Percentiles rank a stretch among this genome's conserved stretches.
These are phyloP conservation scores for Hirundo rustica DNA, from an alignment of 2,797 vertebrate species.

Conservation along the genomic window DNA sequence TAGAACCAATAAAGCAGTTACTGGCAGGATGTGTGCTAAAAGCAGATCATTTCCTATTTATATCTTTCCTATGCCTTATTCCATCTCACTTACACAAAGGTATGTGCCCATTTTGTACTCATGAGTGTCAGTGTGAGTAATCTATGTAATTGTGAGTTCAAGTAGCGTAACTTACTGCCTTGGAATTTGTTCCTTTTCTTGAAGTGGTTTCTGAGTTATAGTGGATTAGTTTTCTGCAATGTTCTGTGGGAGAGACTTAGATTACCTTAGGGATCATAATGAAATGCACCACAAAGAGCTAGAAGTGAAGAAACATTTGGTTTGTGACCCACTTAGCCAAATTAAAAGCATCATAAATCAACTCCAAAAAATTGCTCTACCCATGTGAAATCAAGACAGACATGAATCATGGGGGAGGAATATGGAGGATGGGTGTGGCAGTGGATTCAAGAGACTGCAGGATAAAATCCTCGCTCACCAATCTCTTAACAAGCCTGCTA, in stretches of 20 bases:
- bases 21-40: not conserved
- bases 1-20: not conserved
- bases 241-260: not conserved
- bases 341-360: not conserved
- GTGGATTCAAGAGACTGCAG: not conserved
- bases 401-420: fast-evolving
- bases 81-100: constrained; percentile 12
- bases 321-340: not conserved
- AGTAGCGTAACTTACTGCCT: not conserved
- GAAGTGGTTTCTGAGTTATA: not conserved
- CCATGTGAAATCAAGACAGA: not conserved
- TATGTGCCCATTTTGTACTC: constrained; percentile 21
- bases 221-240: not conserved
- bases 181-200: not conserved
- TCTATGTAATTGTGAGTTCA: constrained; percentile 22
- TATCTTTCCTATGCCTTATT: constrained; percentile 3
- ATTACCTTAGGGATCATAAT: not conserved
- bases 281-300: not conserved
- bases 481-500: not conserved
- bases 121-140: constrained; percentile 17
- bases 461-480: not conserved
- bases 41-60: constrained; percentile 2
- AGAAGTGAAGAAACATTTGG: not conserved
- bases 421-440: not conserved
- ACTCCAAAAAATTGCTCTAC: not conserved